Base-by-base conservation (phyloP, 2,888 invertebrate species). In the Apamea epomidion region DNA sequence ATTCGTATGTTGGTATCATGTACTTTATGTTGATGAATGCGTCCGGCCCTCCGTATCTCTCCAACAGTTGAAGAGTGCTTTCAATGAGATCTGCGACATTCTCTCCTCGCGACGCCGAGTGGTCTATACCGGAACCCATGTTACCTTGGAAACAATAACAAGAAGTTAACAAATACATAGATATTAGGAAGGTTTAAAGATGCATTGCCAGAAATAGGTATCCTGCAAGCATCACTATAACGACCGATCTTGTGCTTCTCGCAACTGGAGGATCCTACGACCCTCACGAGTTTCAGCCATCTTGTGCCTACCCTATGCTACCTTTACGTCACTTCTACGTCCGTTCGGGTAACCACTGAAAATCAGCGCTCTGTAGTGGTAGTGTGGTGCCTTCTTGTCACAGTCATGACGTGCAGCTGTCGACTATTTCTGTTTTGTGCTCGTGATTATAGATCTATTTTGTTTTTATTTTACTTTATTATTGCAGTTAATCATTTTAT, bases 11-110 rank as follows among this genome's bases (percentile, higher is more conserved):
- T 0, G 99, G 99, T 89, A 99, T 98, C 98, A 99, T 98, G 95
- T 99, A 99, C 95, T 99, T 99, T 92, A 99, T 99, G 95, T 99
- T 99, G 91, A 99, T 99, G 94, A 99, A 99, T 2, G 99, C 99
- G 94, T 99, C 99, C 86, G 99, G 99, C 10, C 99, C 99, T 1
- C 99, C 99, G 92, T 98, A 98, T 91, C 98, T 97, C 94, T 99
- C 99, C 85, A 99, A 97, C 71, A 98, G 97, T 96, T 99, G 99
- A 76, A 99, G 97, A 0, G 99, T 99, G 92, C 99, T 99, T 93
- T 99, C 98, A 80, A 99, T 99, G 67, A 99, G 96, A 93, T 99
- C 99, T 0, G 98, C 99, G 18, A 99, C 97, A 95, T 99, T 99
- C 93, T 99, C 98, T 16, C 98, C 98, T 88, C 98, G 98, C 90